phyloP scores from a whole-genome alignment of 2,113 vertebrate species.

The Pelodiscus sinensis region DNA sequence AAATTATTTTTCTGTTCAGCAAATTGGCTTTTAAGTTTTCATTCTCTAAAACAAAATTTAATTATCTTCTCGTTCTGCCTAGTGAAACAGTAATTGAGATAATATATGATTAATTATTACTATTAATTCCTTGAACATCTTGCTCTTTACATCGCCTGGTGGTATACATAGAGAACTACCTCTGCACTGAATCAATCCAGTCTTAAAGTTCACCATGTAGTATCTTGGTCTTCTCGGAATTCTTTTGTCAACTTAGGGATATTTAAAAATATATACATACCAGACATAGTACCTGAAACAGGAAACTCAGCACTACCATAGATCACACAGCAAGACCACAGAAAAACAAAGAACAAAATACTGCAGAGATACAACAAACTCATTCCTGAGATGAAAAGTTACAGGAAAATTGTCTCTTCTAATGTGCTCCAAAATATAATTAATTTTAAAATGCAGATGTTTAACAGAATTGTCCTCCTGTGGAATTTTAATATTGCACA shows the following conservation, averaged over 20 bases:
- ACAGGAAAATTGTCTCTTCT: background rate
- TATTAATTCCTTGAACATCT: background rate
- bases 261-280: background rate
- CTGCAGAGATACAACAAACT: background rate
- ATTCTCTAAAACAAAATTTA: background rate
- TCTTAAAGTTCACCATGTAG: background rate
- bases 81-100: constrained; percentile 7
- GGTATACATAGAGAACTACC: background rate
- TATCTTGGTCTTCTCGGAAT: background rate
- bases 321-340: background rate
- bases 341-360: background rate
- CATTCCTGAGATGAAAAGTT: constrained; percentile 17
- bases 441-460: constrained; percentile 14
- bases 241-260: background rate
- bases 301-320: background rate
- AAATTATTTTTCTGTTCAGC: background rate
- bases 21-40: background rate
- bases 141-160: background rate
- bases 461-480: constrained; percentile 18
- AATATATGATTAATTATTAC: background rate
- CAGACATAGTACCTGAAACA: background rate
- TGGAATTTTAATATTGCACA: constrained; percentile 11
- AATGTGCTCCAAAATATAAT: background rate
- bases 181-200: background rate
- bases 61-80: background rate